Evolutionary conservation across 2,113 vertebrate genomes (phyloP).

Genomic region (Crotalus viridis): DNA sequence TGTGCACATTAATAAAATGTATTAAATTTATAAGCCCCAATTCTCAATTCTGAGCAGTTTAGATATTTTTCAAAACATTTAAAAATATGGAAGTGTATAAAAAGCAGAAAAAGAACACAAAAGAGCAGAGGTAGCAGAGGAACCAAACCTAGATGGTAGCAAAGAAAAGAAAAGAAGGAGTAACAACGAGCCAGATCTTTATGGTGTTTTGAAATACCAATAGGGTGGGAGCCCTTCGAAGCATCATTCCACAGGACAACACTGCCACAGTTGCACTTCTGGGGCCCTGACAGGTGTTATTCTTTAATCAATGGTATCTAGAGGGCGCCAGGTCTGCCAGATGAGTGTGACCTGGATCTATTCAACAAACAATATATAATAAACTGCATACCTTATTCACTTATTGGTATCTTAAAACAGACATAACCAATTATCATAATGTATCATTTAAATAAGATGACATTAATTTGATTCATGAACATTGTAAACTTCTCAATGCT

Average conservation of each 20-base stretch:
- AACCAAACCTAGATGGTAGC: not conserved
- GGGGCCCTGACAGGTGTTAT: not conserved
- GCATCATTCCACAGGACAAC: not conserved
- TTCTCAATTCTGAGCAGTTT: not conserved
- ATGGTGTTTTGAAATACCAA: not conserved
- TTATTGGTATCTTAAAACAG: not conserved
- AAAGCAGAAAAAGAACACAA: not conserved
- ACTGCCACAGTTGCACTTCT: not conserved
- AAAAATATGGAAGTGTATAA: not conserved
- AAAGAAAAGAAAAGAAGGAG: not conserved
- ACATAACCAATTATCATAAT: not conserved
- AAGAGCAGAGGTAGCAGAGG: not conserved
- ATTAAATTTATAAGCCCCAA: not conserved
- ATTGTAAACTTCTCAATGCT: not conserved
- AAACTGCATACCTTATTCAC: not conserved
- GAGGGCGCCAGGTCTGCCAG: not conserved
- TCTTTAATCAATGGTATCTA: not conserved
- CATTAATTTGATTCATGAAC: not conserved
- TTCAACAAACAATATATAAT: not conserved
- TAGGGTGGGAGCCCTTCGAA: not conserved
- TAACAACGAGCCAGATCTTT: not conserved
- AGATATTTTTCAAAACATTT: not conserved
- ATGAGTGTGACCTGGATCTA: not conserved
- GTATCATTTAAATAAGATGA: not conserved
- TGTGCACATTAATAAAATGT: not conserved